These are phyloP conservation scores for Halictus rubicundus DNA, from an alignment of 1,140 invertebrate species.

Conservation along the genomic window DNA sequence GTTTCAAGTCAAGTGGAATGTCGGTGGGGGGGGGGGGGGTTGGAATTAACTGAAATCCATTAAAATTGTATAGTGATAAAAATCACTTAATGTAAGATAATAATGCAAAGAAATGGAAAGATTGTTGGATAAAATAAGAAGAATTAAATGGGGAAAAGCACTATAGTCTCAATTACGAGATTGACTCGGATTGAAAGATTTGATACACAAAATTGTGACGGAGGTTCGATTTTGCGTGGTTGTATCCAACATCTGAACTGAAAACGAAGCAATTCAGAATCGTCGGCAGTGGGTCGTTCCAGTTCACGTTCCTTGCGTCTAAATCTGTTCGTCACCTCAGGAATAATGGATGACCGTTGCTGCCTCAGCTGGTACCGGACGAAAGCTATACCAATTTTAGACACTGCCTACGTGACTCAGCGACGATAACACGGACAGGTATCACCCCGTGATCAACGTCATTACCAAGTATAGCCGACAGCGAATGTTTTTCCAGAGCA, in stretches of 20 bases:
- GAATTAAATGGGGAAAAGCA: no score
- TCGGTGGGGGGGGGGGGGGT: no score
- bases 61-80: no score
- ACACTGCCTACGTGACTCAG: constrained; percentile 31
- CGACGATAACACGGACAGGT: neutral
- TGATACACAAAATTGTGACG: no score
- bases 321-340: constrained; percentile 22
- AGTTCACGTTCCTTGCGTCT: constrained; percentile 22
- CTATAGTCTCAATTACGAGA: no score
- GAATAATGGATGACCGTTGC: constrained; percentile 43
- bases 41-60: no score
- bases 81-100: no score
- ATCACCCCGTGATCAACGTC: neutral
- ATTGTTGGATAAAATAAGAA: no score
- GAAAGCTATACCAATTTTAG: constrained; percentile 21
- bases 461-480: constrained; percentile 12
- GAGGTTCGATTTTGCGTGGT: no score
- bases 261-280: neutral
- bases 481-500: constrained; percentile 7
- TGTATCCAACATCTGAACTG: no score
- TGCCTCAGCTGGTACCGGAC: constrained; percentile 39
- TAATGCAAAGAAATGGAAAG: no score
- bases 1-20: neutral
- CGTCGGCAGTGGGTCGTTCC: neutral
- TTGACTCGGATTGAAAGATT: no score